Evolutionary conservation across 2,888 invertebrate species (phyloP), one percentile per base, ranked within the genome.

Genomic region (Caenorhabditis wallacei): DNA sequence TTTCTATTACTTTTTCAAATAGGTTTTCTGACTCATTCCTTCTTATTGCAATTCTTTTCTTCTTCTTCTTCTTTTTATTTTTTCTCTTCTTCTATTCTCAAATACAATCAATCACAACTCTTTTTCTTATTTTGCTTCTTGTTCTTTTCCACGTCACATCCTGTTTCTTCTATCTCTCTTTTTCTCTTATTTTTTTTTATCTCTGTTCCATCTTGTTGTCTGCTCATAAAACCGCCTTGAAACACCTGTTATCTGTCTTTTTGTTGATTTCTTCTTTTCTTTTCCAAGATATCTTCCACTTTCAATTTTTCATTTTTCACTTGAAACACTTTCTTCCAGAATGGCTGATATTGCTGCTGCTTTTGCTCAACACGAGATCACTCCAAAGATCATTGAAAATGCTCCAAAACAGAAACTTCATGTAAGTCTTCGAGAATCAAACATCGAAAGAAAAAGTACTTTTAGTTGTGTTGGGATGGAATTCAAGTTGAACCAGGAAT

Each of bases 391-490:
- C 75, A 85, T 92, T 22, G 90, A 91, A 8, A 85, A 87, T 46
- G 82, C 92, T 7, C 92, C 92, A 20, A 82, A 88, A 30, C 84
- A 90, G 70, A 87, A 84, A 26, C 78, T 87, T 54, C 80, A 83
- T 43, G 85, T 85, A 51, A 75, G 82, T 43, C 8, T 43, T 22
- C 13, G 16, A 7, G 20, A 30, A 30, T 8, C 30, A 30, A 30
- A 20, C 7, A 8, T 30, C n/a, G 30, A 11, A 18, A 10, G 20
- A 37, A 43, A n/a, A 1, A 24, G 2, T 30, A 30, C 10, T 78
- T 89, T 72, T 75, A 90, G 91, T 83, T 90, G 59, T 80, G 85
- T 48, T 92, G 91, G 86, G 92, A 91, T 51, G 92, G 92, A 37
- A 90, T 90, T 64, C 88, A 87, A 69, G 87, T 92, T 1, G 84